A percentile compares a stretch with the other conserved stretches of the same genome.
These are phyloP conservation scores for Magallana gigas DNA, from an alignment of 1,140 invertebrate genomes.

Conservation along the genomic window DNA sequence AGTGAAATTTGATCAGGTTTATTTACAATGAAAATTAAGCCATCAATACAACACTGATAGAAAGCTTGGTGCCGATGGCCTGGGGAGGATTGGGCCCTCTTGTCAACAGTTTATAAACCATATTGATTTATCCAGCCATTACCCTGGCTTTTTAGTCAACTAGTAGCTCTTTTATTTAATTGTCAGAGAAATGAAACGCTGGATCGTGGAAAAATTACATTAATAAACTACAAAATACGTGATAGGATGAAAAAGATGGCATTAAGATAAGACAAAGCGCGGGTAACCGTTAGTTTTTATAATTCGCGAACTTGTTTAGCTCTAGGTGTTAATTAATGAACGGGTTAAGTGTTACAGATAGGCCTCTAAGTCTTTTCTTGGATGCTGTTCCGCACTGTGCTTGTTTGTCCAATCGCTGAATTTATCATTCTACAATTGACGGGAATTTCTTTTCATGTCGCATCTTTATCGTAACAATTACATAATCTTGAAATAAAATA, in stretches of 20 bases:
- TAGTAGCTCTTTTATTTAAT: constrained; percentile 29
- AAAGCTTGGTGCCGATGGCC: neutral
- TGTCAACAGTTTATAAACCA: constrained; percentile 34
- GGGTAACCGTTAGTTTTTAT: constrained; percentile 21
- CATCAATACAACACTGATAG: constrained; percentile 20
- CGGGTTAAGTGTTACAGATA: constrained; percentile 9
- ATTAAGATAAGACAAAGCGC: constrained; percentile 15
- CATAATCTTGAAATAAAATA: constrained; percentile 36
- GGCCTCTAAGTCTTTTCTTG: neutral
- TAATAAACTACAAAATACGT: constrained; percentile 35
- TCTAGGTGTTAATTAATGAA: constrained; percentile 15
- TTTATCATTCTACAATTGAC: constrained; percentile 17
- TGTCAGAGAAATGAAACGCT: constrained; percentile 33
- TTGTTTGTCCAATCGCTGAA: constrained; percentile 2
- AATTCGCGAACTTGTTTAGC: constrained; percentile 3
- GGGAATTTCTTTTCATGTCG: constrained; percentile 6
- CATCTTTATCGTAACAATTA: neutral
- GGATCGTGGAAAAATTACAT: constrained; percentile 28
- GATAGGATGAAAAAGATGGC: constrained; percentile 33
- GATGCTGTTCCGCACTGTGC: neutral
- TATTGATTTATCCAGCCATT: constrained; percentile 34
- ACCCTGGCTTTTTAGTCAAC: constrained; percentile 22
- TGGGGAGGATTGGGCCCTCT: neutral
- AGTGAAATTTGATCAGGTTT: constrained; percentile 29
- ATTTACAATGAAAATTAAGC: constrained; percentile 37